Evolutionary conservation across 2,888 invertebrate species (phyloP), one percentile per base, ranked within the genome.

Genomic region (Falcaria lacertinaria): DNA sequence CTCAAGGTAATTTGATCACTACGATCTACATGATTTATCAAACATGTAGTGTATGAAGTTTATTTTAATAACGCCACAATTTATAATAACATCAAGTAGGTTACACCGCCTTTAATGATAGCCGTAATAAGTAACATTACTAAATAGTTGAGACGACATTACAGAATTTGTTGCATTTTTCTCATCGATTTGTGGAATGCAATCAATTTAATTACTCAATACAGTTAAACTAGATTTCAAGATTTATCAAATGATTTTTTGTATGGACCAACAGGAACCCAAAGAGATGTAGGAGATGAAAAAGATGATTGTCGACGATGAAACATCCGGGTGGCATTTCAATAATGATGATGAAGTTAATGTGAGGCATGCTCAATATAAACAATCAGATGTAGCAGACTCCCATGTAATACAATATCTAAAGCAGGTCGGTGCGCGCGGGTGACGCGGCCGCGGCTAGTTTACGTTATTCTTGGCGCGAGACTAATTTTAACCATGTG

Each of bases 401-500:
- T 74, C 64, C 58, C 64, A 68, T 83, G 87, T 88, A 87, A 88
- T 75, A 86, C 84, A 85, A 87, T 88, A 83, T 84, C 76, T 61
- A 68, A 68, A 73, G 64, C 68, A 60, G 62, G 66, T 63, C 37
- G 74, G 73, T 67, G 69, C 69, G 63, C 60, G 67, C 69, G 66
- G 72, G 76, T 74, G 74, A 75, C 78, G 80, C 73, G 76, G 73
- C 79, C 73, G 80, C 71, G 60, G 75, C 69, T 74, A 75, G 82
- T 86, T 86, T 80, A 82, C 80, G 79, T 87, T 88, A 87, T 88
- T 89, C 80, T 83, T 65, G 86, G 86, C 78, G 74, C 73, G 73
- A 60, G 66, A 77, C 89, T 89, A 88, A 89, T 89, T 89, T 88
- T 88, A 89, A 85, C 89, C 88, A 88, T 87, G 74, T 86, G 84